These are phyloP conservation scores for Trematomus loennbergii DNA, from an alignment of 2,113 vertebrate species.

Conservation along the genomic window DNA sequence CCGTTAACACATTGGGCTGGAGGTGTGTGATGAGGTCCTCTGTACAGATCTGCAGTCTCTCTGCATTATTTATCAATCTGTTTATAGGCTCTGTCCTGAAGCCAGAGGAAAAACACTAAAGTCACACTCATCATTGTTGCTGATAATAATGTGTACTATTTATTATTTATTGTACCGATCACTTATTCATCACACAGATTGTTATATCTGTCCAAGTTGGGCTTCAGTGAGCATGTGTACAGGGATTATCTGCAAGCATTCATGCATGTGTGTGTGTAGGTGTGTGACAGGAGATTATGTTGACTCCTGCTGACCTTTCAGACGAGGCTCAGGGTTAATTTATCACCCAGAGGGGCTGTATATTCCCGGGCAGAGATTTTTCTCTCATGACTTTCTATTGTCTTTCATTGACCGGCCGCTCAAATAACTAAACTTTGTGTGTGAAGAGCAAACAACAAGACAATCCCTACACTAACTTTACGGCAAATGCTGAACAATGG, in stretches of 20 bases:
- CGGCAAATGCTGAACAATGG: not conserved
- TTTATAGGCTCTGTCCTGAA: conserved; percentile 35
- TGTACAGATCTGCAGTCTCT: not conserved
- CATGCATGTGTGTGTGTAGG: conserved; percentile 13
- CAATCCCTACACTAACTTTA: not conserved
- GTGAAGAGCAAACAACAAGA: conserved; percentile 4
- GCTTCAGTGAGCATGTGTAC: conserved; percentile 35
- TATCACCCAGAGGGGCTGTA: not conserved
- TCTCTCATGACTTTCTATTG: not conserved
- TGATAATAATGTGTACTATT: conserved; percentile 60
- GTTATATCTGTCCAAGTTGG: conserved; percentile 38
- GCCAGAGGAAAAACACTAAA: conserved; percentile 29
- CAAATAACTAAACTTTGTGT: not conserved
- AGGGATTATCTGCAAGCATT: conserved; percentile 43
- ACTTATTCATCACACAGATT: conserved; percentile 71
- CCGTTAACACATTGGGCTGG: conserved; percentile 42
- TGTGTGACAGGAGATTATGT: conserved; percentile 24
- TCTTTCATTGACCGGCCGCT: not conserved
- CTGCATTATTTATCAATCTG: conserved; percentile 41
- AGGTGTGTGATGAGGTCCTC: conserved; percentile 19
- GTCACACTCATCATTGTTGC: conserved; percentile 47
- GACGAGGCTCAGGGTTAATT: not conserved
- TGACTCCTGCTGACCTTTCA: conserved; percentile 43
- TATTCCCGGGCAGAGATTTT: not conserved
- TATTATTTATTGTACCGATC: conserved; percentile 77